Conservation (phyloP, 1,140 invertebrate genomes). For the Sesamia nonagrioides region DNA sequence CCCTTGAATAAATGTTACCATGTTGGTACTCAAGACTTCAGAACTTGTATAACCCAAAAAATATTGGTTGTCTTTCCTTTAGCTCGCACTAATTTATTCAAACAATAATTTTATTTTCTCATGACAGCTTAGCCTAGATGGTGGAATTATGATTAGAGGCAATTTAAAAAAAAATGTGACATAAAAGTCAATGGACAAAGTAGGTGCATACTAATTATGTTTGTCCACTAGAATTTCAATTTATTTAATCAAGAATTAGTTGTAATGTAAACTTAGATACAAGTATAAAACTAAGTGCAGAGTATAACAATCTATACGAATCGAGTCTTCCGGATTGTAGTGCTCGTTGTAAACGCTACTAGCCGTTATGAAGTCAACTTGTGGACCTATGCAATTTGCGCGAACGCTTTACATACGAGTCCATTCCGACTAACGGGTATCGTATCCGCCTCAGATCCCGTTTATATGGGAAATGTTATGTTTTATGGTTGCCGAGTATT, state of each 20-base stretch:
- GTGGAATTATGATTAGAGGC: too few relatives aligned
- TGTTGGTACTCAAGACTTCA: too few relatives aligned
- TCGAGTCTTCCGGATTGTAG: conserved; percentile 56
- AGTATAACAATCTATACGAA: conserved; percentile 46
- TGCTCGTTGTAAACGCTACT: conserved; percentile 51
- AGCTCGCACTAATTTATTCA: too few relatives aligned
- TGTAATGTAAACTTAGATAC: not conserved
- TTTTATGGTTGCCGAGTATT: conserved; percentile 17
- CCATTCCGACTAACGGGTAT: conserved; percentile 65
- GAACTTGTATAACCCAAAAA: too few relatives aligned
- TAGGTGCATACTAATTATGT: not conserved
- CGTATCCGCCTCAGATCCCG: conserved; percentile 62
- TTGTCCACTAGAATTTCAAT: not conserved
- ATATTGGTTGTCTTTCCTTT: too few relatives aligned
- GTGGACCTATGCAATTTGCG: conserved; percentile 70
- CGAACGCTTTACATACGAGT: conserved; percentile 62
- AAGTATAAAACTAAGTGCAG: conserved; percentile 7
- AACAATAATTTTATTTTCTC: too few relatives aligned
- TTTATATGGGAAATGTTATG: conserved; percentile 67
- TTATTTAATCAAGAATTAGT: not conserved
- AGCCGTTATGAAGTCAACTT: conserved; percentile 57
- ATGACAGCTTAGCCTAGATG: too few relatives aligned
- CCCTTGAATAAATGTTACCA: too few relatives aligned
- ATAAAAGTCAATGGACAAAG: not conserved
- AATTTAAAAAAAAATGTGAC: too few relatives aligned